Conservation (phyloP, 35 echinoderm and acorn worm genomes). For the Amphiura filiformis region DNA sequence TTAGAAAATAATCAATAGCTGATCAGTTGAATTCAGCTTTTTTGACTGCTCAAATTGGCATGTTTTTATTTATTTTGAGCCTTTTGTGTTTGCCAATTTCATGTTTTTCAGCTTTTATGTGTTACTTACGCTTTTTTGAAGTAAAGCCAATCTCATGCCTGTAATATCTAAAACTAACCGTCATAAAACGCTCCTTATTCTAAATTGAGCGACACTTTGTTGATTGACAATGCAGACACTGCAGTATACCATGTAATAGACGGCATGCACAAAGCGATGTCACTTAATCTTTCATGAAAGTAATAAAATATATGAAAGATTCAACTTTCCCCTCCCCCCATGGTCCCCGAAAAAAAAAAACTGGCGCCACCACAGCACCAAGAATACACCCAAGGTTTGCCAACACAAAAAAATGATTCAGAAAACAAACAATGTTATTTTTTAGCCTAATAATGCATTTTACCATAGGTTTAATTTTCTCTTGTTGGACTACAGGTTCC, state of each 20-base stretch:
- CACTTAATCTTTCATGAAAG: too few relatives aligned
- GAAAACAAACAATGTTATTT: not conserved
- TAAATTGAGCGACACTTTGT: too few relatives aligned
- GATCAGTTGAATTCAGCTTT: not conserved
- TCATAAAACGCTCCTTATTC: too few relatives aligned
- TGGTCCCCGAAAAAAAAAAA: not conserved
- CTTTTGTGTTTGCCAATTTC: not conserved
- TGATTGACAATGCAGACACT: too few relatives aligned
- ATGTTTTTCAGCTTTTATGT: not conserved
- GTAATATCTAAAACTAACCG: not conserved
- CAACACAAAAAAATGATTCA: not conserved
- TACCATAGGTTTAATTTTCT: too few relatives aligned
- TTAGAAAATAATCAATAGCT: not conserved
- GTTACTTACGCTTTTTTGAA: not conserved
- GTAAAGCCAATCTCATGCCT: not conserved
- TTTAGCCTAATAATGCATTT: too few relatives aligned
- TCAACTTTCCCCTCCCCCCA: not conserved
- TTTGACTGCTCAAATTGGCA: not conserved
- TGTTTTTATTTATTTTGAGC: not conserved
- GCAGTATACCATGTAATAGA: too few relatives aligned
- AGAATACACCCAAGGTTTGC: too few relatives aligned
- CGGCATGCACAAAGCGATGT: too few relatives aligned
- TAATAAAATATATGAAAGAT: too few relatives aligned
- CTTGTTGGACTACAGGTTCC: constrained; percentile 61
- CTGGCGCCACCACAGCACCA: not conserved